A percentile compares a stretch with the other conserved stretches of the same genome.
These are phyloP conservation scores for Parazoanthus darwini DNA, from an alignment of 92 coral and sea anemone genomes.

Conservation along the genomic window DNA sequence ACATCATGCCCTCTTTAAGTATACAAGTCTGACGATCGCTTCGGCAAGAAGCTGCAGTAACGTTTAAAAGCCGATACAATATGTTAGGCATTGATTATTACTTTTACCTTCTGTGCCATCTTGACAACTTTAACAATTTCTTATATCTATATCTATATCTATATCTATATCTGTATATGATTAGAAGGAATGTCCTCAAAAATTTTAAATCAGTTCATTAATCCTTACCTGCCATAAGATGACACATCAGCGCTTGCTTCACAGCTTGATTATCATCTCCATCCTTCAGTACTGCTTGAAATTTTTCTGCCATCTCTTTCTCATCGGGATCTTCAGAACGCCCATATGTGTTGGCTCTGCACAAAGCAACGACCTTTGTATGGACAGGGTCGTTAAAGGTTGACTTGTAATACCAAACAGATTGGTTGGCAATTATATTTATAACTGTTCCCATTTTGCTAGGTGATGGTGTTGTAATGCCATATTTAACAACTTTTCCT, in stretches of 20 bases:
- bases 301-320: conserved; percentile 40
- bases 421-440: conserved; percentile 41
- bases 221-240: conserved; percentile 63
- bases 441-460: conserved; percentile 33
- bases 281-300: conserved; percentile 48
- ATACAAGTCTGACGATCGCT: no score
- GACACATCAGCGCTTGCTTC: conserved; percentile 49
- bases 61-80: no score
- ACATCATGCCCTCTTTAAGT: no score
- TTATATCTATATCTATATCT: no score
- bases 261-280: conserved; percentile 36
- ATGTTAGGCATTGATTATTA: no score
- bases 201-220: no score
- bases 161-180: no score
- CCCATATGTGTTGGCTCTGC: conserved; percentile 40
- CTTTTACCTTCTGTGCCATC: no score
- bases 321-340: conserved; percentile 13
- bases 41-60: no score
- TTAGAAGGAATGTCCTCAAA: no score
- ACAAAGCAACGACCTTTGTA: conserved; percentile 53
- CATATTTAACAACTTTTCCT: conserved; percentile 32
- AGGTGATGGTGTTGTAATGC: conserved; percentile 57
- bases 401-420: conserved; percentile 48
- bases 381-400: conserved; percentile 38
- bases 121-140: no score